Conservation (phyloP, 1,140 invertebrate species). For the Psix sp. region DNA sequence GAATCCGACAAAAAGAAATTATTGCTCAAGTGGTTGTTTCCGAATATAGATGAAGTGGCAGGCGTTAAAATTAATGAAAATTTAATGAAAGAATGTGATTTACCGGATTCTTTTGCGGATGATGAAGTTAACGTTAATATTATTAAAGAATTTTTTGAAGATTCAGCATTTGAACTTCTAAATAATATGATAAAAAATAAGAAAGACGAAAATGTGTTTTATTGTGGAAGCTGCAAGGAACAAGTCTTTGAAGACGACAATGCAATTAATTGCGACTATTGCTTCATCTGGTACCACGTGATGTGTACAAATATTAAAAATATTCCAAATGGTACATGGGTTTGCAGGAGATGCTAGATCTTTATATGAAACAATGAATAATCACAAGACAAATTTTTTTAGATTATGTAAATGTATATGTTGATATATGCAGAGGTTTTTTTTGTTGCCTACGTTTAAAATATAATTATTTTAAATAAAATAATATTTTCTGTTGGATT, state of each 20-base stretch:
- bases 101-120: too few relatives aligned
- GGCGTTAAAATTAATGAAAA: too few relatives aligned
- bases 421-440: too few relatives aligned
- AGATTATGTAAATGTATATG: neutral
- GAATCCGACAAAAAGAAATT: neutral
- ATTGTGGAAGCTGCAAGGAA: too few relatives aligned
- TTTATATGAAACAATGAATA: neutral
- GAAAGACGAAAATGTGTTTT: too few relatives aligned
- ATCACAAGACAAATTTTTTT: neutral
- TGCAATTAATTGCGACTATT: neutral
- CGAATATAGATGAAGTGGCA: too few relatives aligned
- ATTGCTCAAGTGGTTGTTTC: neutral
- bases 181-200: too few relatives aligned
- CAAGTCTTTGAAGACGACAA: neutral
- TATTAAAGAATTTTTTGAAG: neutral
- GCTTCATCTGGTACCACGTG: neutral
- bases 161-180: too few relatives aligned
- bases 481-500: too few relatives aligned
- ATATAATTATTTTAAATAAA: too few relatives aligned
- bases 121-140: neutral
- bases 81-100: too few relatives aligned
- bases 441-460: too few relatives aligned
- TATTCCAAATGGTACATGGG: neutral
- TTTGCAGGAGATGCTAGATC: neutral
- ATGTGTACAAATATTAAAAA: neutral